Evolutionary conservation across 2,113 vertebrate species (phyloP).

Genomic region (Paradoxurus hermaphroditus): DNA sequence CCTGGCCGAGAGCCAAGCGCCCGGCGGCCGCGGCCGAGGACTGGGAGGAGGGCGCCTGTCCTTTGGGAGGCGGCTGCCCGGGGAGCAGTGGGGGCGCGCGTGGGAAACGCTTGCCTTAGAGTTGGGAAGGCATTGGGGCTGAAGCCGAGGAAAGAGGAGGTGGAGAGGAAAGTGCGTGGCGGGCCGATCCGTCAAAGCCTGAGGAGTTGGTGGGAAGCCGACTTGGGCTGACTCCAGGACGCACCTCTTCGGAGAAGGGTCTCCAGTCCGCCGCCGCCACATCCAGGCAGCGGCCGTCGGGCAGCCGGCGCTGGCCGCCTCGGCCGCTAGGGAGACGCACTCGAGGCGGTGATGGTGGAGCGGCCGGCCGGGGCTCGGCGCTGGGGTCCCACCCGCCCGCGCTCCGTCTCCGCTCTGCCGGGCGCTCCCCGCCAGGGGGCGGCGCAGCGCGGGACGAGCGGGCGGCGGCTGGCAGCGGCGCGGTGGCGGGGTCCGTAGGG

Average conservation of each 20-base stretch:
- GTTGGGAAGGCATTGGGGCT: background rate
- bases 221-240: background rate
- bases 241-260: background rate
- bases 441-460: background rate
- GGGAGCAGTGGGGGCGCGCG: background rate
- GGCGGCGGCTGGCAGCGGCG: background rate
- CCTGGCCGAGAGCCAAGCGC: background rate
- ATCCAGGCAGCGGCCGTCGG: background rate
- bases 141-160: background rate
- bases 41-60: background rate
- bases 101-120: background rate
- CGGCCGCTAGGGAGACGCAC: background rate
- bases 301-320: background rate
- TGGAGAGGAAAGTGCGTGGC: background rate
- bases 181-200: background rate
- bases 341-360: background rate
- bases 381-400: background rate
- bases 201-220: background rate
- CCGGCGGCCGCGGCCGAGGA: background rate
- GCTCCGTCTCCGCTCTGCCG: background rate
- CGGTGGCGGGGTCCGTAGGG: background rate
- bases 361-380: background rate
- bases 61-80: background rate
- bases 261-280: background rate
- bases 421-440: conserved; percentile 54